These are phyloP conservation scores for Nematopogon swammerdamellus DNA, from an alignment of 2,888 invertebrate species.

Conservation along the genomic window DNA sequence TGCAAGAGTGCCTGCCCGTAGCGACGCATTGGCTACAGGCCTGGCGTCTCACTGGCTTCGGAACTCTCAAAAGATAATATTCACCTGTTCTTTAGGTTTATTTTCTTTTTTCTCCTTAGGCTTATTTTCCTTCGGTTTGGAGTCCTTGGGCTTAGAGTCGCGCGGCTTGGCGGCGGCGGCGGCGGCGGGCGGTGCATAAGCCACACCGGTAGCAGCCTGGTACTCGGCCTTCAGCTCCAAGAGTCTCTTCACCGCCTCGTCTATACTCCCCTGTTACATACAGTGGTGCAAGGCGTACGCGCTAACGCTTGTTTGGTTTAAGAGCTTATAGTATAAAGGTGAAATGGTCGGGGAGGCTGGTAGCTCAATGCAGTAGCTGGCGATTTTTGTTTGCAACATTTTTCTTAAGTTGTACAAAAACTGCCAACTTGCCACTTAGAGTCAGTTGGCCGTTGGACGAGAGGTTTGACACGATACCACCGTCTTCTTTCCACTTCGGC, in stretches of 20 bases:
- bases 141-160: conserved; percentile 28
- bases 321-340: conserved; percentile 49
- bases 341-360: too few species aligned
- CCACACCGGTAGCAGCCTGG: conserved; percentile 56
- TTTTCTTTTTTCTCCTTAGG: conserved; percentile 18
- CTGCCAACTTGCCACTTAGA: too few species aligned
- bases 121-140: conserved; percentile 11
- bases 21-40: too few species aligned
- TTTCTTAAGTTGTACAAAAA: too few species aligned
- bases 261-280: conserved; percentile 46
- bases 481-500: too few species aligned
- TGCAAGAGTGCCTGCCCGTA: too few species aligned
- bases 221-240: conserved; percentile 61
- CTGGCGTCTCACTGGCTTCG: too few species aligned
- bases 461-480: too few species aligned
- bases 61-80: not conserved
- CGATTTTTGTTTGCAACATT: too few species aligned
- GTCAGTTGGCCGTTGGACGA: too few species aligned
- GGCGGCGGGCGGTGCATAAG: conserved; percentile 33
- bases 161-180: conserved; percentile 18
- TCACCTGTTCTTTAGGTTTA: conserved; percentile 27
- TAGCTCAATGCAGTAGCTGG: too few species aligned
- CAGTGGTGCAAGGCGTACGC: too few species aligned
- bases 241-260: conserved; percentile 56
- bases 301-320: conserved; percentile 57